Evolutionary conservation across 2,888 invertebrate species (phyloP), one percentile per base, ranked within the genome.

Genomic region (Synanthedon andrenaeformis): DNA sequence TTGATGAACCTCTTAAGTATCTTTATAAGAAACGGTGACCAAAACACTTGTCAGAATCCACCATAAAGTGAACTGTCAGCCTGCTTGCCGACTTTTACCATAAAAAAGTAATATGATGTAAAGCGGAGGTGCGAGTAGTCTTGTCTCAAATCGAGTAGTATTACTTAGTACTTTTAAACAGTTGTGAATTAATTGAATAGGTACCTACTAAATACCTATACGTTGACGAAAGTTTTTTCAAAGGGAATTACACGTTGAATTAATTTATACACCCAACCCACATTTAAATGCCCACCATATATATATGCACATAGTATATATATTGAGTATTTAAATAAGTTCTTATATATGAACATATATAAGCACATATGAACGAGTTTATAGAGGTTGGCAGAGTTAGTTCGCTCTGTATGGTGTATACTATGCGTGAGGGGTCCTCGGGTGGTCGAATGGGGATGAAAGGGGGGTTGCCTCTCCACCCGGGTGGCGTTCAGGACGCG

Each of bases 261-360:
- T 45, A 13, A 45, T 13, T 45, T 13, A 13, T 35, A 35, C 35
- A 35, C 35, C 35, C 35, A 35, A 10, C 10, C 35, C 35, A 35
- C 35, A 35, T 10, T 35, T 35, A 35, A 35, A 45, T 13, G 45
- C 45, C 45, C 45, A 13, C 5, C 13, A 45, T 13, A 45, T 12
- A 45, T 45, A 5, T 45, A n/a, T 6, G 45, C 8, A 45, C 45
- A 13, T 45, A 45, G 35, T 45, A 49, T 17, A 49, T 49, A 78
- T 83, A 83, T 82, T 82, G 81, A 77, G 76, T 82, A 85, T 84
- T 82, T 85, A 83, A 84, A 84, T 82, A 79, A 79, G 74, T 78
- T 72, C 66, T 62, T 71, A 68, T 67, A 72, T 76, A 77, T 65
- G 65, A 60, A 64, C 72, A 81, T 35, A 35, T 35, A 35, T 35